Base-by-base conservation (phyloP, 2,888 invertebrate genomes). In the Pheosia gnoma region DNA sequence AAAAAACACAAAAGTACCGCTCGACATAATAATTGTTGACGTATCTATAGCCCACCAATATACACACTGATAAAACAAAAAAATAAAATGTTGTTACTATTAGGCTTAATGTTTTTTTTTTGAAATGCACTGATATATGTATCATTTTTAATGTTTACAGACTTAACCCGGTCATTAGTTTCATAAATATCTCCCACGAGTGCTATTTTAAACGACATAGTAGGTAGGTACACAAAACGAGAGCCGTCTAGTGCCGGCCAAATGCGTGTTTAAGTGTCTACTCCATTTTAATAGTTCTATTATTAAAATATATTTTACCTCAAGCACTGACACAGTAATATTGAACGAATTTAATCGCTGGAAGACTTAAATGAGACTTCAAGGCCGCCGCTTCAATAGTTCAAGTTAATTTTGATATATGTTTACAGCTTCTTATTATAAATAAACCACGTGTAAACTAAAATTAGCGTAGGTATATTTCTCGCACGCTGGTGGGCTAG, bases 101-200 rank as follows among this genome's bases (percentile, higher is more conserved):
- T 9, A 43, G 10, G 10, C 8, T 4, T 43, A 43, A 43, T 43
- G 10, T 43, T 43, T 6, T 36, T 11, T 45, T 45, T 45, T 9
- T 8, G 8, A 10, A 10, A 4, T 84, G 77, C 80, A 83, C 72
- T 70, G 70, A 70, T 76, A 71, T 75, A 78, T 79, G 71, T 78
- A 77, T 78, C 77, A 81, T 87, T 88, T 85, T 82, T 87, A 83
- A 85, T 80, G 81, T 76, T 80, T 80, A 72, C 79, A 82, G 85
- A 84, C 83, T 86, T 91, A 92, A 92, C 93, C 92, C 84, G 93
- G 93, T 93, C 84, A 89, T 89, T 39, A 90, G 91, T 87, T 81
- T 85, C 87, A 87, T 83, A 90, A 91, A 93, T 93, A 92, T 90
- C 89, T 86, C 86, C 83, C 87, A 86, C 84, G 76, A 75, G 77